A percentile compares a stretch with the other conserved stretches of the same genome.
Conservation (phyloP, 2,113 vertebrate species). For the Zosterops pallidus region DNA sequence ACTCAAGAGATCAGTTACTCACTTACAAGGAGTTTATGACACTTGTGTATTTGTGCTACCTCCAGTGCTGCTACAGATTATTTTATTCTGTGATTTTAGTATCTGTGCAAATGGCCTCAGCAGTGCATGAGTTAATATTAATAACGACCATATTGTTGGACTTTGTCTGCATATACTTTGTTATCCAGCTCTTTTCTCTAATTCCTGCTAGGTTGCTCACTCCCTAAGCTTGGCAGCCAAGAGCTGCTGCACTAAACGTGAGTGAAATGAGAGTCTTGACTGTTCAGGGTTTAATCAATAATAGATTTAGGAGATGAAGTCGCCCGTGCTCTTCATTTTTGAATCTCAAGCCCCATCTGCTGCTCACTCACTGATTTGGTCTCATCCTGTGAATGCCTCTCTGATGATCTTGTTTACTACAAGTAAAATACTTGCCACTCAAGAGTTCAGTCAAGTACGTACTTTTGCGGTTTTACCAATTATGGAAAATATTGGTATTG, state of each 20-base stretch:
- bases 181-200: conserved; percentile 43
- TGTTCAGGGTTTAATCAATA: conserved; percentile 70
- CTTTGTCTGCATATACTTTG: conserved; percentile 23
- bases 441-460: conserved; percentile 60
- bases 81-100: conserved; percentile 41
- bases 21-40: not conserved
- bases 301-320: conserved; percentile 69
- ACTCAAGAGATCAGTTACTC: not conserved
- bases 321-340: conserved; percentile 51
- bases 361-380: conserved; percentile 67
- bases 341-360: conserved; percentile 78
- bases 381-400: conserved; percentile 51
- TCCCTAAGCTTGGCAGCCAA: conserved; percentile 58
- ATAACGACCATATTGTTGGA: not conserved
- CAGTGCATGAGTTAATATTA: conserved; percentile 44
- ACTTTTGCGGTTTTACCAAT: conserved; percentile 25
- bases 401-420: conserved; percentile 50
- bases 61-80: not conserved
- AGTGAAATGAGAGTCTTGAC: conserved; percentile 59
- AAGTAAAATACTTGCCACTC: conserved; percentile 36
- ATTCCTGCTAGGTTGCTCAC: conserved; percentile 38
- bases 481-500: conserved; percentile 10
- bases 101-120: conserved; percentile 21
- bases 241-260: conserved; percentile 64
- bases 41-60: not conserved